Base-by-base conservation (phyloP, 2,113 vertebrate species). In the Hippocampus barbouri region DNA sequence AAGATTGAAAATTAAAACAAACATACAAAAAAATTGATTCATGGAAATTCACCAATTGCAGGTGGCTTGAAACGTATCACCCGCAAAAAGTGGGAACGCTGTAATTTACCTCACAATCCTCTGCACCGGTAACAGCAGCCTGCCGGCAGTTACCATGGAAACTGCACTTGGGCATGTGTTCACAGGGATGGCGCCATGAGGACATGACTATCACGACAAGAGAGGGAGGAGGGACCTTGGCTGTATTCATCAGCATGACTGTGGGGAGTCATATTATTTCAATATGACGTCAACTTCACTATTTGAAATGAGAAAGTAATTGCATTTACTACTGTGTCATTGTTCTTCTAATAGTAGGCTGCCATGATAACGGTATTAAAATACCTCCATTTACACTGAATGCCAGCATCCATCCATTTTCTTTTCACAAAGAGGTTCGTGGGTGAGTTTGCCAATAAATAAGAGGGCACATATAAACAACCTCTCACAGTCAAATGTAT, bases 61-160 rank as follows among this genome's bases (percentile, higher is more conserved):
- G 34, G 34, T 6, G 34, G 34, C 34, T 38, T 38, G 34, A 38
- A 38, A 38, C 34, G 4, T 34, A 4, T 34, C 4, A 5, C 30
- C 4, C 30, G 30, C 30, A 34, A 34, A 34, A 34, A 34, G 4
- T 34, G 30, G 30, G 34, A 38, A 38, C 34, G 34, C 34, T 74
- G 70, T 68, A 67, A 74, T 72, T 79, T 72, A 65, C 74, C 71
- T 76, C 77, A 45, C 73, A 68, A 56, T 74, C 70, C 72, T 72
- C 72, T 72, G 78, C 81, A 82, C 74, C 78, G 64, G 66, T 23
- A 76, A 77, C 64, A 69, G 72, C 68, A 73, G 78, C 63, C 61
- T 83, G 79, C 73, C 4, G 38, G 71, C 71, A 49, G 83, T 85
- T 68, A 49, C 86, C 79, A 86, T 88, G 76, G 85, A 67, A 86